Percentiles rank a stretch among this genome's conserved stretches.
phyloP scores from a whole-genome alignment of 2,113 vertebrate species.

The Falcunculus frontatus region DNA sequence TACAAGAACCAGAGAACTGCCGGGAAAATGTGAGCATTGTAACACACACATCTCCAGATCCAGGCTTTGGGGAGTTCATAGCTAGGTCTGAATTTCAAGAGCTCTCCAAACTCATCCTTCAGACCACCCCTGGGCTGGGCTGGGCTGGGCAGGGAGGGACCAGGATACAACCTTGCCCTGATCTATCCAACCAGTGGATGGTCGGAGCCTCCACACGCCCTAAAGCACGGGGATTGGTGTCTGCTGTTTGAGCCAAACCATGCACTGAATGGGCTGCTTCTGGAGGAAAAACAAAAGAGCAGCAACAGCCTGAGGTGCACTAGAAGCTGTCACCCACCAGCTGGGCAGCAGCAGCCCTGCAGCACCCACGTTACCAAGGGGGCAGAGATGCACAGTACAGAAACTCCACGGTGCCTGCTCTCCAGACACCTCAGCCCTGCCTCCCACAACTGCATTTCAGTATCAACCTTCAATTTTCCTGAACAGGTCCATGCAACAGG shows the following conservation, averaged over 20 bases:
- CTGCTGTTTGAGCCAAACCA: neutral
- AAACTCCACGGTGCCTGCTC: neutral
- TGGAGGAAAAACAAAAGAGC: neutral
- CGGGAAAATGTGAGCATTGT: neutral
- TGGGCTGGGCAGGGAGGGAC: neutral
- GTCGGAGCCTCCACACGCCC: accelerated
- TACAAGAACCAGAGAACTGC: neutral
- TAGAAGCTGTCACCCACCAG: neutral
- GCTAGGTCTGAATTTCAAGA: neutral
- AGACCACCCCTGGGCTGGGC: neutral
- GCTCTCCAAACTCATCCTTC: neutral
- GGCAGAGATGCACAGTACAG: neutral
- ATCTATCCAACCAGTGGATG: neutral
- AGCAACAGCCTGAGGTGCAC: neutral
- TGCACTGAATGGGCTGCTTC: neutral
- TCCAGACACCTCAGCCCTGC: neutral
- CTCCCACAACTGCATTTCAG: neutral
- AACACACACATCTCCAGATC: neutral
- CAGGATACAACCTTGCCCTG: neutral
- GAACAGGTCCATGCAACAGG: neutral
- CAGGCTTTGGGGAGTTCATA: neutral
- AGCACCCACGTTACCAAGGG: neutral
- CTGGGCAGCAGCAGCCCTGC: neutral
- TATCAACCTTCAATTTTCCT: neutral
- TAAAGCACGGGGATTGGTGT: accelerated